Conservation (phyloP, 2,888 invertebrate genomes). For the Blastobasis lacticolella region DNA sequence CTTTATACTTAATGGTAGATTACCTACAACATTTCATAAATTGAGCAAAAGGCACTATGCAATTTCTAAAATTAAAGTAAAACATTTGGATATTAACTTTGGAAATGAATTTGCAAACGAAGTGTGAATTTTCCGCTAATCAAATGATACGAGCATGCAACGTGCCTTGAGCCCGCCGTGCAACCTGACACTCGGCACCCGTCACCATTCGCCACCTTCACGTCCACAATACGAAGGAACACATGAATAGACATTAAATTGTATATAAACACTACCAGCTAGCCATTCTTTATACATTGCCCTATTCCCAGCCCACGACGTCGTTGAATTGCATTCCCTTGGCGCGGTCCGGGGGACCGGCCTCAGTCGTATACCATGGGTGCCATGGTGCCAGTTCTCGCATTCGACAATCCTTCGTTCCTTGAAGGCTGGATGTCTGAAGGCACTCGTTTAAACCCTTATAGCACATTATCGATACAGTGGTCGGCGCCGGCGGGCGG, state of each 20-base stretch:
- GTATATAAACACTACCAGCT: slow-evolving; percentile 31
- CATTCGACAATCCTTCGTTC: slow-evolving; percentile 60
- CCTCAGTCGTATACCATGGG: no score
- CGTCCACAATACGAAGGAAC: slow-evolving; percentile 12
- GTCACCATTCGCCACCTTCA: background rate
- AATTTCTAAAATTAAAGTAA: slow-evolving; percentile 47
- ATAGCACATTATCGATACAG: slow-evolving; percentile 43
- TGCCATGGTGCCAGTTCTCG: slow-evolving; percentile 35
- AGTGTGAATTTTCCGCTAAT: slow-evolving; percentile 20
- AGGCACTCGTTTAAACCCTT: slow-evolving; percentile 70
- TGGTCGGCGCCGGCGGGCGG: slow-evolving; percentile 17
- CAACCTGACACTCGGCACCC: slow-evolving; percentile 20
- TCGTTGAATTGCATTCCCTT: slow-evolving; percentile 16
- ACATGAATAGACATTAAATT: slow-evolving; percentile 17
- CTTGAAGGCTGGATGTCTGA: slow-evolving; percentile 69
- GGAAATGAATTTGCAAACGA: slow-evolving; percentile 36
- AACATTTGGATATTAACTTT: slow-evolving; percentile 48
- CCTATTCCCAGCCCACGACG: slow-evolving; percentile 22
- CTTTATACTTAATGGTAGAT: slow-evolving; percentile 40
- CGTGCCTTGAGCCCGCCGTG: slow-evolving; percentile 57
- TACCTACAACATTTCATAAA: slow-evolving; percentile 47
- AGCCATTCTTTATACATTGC: slow-evolving; percentile 28
- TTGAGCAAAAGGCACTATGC: slow-evolving; percentile 70
- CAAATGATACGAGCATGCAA: slow-evolving; percentile 42
- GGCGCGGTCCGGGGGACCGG: slow-evolving; percentile 15